Evolutionary conservation across 2,113 vertebrate genomes (phyloP).

Genomic region (Chrysochloris asiatica): DNA sequence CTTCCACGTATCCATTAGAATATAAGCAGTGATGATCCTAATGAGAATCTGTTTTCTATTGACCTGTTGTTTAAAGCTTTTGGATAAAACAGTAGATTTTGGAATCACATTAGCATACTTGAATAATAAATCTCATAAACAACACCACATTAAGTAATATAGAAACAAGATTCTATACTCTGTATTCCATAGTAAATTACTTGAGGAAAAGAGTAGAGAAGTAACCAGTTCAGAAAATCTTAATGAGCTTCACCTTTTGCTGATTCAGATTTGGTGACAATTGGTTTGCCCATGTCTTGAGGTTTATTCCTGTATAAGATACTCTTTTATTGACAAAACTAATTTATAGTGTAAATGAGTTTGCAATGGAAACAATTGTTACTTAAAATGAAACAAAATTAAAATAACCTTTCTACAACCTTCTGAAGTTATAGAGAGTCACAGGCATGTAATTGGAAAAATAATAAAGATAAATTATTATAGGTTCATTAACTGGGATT

Average conservation of each 20-base stretch:
- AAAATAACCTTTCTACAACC: slow-evolving; percentile 27
- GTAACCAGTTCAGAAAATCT: slow-evolving; percentile 20
- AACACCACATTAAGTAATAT: background rate
- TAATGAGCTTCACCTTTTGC: slow-evolving; percentile 9
- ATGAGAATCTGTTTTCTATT: background rate
- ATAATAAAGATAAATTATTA: slow-evolving; percentile 42
- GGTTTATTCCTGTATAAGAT: slow-evolving; percentile 2
- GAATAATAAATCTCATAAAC: background rate
- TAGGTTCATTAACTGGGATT: slow-evolving; percentile 29
- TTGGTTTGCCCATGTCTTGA: background rate
- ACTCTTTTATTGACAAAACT: slow-evolving; percentile 14
- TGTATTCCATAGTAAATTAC: background rate
- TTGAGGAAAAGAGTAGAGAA: background rate
- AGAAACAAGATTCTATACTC: background rate
- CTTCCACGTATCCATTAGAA: background rate
- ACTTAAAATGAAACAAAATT: slow-evolving; percentile 55
- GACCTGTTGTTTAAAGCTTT: background rate
- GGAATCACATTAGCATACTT: background rate
- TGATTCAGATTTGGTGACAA: slow-evolving; percentile 23
- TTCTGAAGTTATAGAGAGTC: slow-evolving; percentile 1
- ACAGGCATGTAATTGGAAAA: background rate
- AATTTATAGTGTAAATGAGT: slow-evolving; percentile 41
- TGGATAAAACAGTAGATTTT: background rate
- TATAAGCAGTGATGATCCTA: background rate
- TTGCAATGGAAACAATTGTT: slow-evolving; percentile 43